phyloP scores from a whole-genome alignment of 1,140 invertebrate genomes.

The Pogonognathellus flavescens region DNA sequence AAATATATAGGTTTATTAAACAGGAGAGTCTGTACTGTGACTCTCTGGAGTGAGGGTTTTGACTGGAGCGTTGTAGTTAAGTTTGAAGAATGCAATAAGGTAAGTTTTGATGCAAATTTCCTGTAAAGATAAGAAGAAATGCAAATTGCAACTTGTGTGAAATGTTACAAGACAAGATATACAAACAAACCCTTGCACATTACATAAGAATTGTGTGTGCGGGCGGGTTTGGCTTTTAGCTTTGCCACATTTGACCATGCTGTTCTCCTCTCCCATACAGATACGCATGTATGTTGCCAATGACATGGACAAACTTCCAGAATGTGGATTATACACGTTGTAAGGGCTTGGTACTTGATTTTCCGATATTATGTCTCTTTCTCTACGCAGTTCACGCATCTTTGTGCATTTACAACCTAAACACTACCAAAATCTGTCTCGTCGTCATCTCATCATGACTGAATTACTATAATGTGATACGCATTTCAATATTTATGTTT shows the following conservation, averaged over 20 bases:
- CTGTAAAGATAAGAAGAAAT: conserved; percentile 23
- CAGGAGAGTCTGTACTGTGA: neutral
- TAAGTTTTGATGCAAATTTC: conserved; percentile 11
- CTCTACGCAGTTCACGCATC: neutral
- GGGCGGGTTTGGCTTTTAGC: neutral
- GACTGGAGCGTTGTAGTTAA: neutral
- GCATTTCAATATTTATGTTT: conserved; percentile 34
- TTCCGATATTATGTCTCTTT: neutral
- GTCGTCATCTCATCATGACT: neutral
- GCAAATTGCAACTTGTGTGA: conserved; percentile 35
- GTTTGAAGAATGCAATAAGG: neutral
- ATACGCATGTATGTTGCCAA: too few species aligned
- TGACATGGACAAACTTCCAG: neutral
- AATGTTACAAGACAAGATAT: neutral
- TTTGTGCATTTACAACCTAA: neutral
- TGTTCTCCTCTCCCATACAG: too few species aligned
- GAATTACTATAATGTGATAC: conserved; percentile 19
- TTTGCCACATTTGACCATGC: neutral
- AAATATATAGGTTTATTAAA: neutral
- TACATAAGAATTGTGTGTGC: neutral
- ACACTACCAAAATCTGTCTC: neutral
- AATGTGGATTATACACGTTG: neutral
- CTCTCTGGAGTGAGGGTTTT: conserved; percentile 6
- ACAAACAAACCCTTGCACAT: neutral
- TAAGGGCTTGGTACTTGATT: conserved; percentile 22